phyloP scores from a whole-genome alignment of 2,888 invertebrate species.

The Acleris holmiana region DNA sequence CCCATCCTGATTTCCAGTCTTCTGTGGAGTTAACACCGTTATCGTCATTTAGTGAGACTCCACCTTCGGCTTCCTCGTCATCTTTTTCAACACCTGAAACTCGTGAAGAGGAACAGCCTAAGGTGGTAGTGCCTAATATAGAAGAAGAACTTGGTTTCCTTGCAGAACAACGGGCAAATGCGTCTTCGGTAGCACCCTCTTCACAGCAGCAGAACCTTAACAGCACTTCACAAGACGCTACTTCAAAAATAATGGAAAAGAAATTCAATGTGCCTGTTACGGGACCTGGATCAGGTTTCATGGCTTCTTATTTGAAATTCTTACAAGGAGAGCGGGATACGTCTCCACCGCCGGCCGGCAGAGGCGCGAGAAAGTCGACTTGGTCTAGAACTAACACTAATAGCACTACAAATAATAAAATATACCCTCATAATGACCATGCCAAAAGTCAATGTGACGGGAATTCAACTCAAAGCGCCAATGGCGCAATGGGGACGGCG shows the following conservation, averaged over 20 bases:
- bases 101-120: slow-evolving; percentile 89
- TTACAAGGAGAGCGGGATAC: slow-evolving; percentile 92
- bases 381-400: slow-evolving; percentile 84
- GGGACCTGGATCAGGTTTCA: slow-evolving; percentile 89
- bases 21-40: slow-evolving; percentile 87
- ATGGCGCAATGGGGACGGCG: slow-evolving; percentile 70
- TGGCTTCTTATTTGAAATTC: slow-evolving; percentile 95
- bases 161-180: slow-evolving; percentile 85
- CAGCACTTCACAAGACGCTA: slow-evolving; percentile 79
- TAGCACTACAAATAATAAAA: slow-evolving; percentile 68
- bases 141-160: slow-evolving; percentile 94
- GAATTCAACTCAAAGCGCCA: slow-evolving; percentile 68
- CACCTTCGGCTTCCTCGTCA: slow-evolving; percentile 84
- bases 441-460: slow-evolving; percentile 70
- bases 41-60: slow-evolving; percentile 83
- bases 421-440: slow-evolving; percentile 69
- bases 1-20: slow-evolving; percentile 87
- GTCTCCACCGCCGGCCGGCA: slow-evolving; percentile 90
- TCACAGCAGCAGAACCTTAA: slow-evolving; percentile 78
- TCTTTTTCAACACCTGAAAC: slow-evolving; percentile 83
- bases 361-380: slow-evolving; percentile 87
- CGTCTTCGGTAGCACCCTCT: slow-evolving; percentile 80
- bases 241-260: slow-evolving; percentile 83
- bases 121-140: slow-evolving; percentile 94
- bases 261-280: slow-evolving; percentile 84